Evolutionary conservation across 2,888 invertebrate species (phyloP), one percentile per base, ranked within the genome.

Genomic region (Metopia argyrocephala): DNA sequence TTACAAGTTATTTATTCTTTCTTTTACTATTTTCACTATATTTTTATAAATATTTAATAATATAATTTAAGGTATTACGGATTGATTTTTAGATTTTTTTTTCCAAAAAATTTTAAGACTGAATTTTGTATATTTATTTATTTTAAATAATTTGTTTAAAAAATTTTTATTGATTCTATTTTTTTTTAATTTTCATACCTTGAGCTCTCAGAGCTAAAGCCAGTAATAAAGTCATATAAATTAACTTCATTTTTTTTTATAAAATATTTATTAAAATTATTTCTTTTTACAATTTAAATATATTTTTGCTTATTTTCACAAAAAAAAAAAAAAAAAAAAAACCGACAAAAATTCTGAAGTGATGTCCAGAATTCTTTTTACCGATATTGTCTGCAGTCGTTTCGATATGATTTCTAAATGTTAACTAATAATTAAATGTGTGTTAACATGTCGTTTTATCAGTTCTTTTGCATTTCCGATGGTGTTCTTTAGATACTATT

Each of bases 381-480:
- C 15, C 38, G 15, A 12, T 38, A 38, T 12, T 38, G 9, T 38
- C 4, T 5, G 20, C 80, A 84, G 82, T 71, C 79, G 62, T 78
- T 76, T 50, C 84, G 52, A 78, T 61, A 83, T 84, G 84, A 85
- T 84, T 78, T 79, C 84, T 82, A 75, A 86, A 86, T 78, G 80
- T 82, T 69, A 85, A 88, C 88, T 89, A 88, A 82, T 86, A 87
- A 85, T 87, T 86, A 85, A 84, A 85, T 85, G 85, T 83, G 74
- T 86, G 85, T 87, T 86, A 88, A 86, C 86, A 84, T 84, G 84
- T 82, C 83, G 85, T 86, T 38, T 88, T 87, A 85, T 84, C 86
- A 84, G 66, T 74, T 78, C 62, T 62, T 48, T 69, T 65, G 70
- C 48, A 71, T 62, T 69, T 45, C 25, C 50, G 59, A 54, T 59